Conservation (phyloP, 2,113 vertebrate species). For the Trichomycterus rosablanca region DNA sequence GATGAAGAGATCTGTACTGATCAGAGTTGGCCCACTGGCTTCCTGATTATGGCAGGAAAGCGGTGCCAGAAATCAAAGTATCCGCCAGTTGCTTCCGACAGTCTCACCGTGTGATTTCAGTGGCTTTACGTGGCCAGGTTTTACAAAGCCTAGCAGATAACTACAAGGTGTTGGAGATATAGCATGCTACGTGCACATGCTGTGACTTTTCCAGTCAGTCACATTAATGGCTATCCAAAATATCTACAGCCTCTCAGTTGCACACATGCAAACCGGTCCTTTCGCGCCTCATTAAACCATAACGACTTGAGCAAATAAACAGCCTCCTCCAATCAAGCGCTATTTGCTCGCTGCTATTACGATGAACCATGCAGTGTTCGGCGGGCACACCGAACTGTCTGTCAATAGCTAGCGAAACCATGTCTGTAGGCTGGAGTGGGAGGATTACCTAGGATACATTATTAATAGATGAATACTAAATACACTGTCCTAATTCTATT, state of each 20-base stretch:
- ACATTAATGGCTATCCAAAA: slow-evolving; percentile 36
- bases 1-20: slow-evolving; percentile 45
- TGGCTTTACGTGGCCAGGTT: slow-evolving; percentile 36
- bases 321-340: slow-evolving; percentile 55
- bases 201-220: slow-evolving; percentile 28
- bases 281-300: slow-evolving; percentile 44
- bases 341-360: slow-evolving; percentile 61
- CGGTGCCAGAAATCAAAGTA: slow-evolving; percentile 50
- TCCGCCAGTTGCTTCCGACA: slow-evolving; percentile 21
- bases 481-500: no score
- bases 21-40: slow-evolving; percentile 45
- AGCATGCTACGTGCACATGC: slow-evolving; percentile 11
- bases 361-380: slow-evolving; percentile 7
- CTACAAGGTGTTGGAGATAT: slow-evolving; percentile 28
- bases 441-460: no score
- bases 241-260: slow-evolving; percentile 28
- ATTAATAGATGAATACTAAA: no score
- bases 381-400: no score
- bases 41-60: slow-evolving; percentile 41
- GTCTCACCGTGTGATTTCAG: slow-evolving; percentile 20
- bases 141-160: slow-evolving; percentile 25
- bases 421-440: no score
- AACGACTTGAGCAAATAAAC: slow-evolving; percentile 49
- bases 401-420: no score
- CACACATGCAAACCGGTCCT: slow-evolving; percentile 39